Percentiles rank a stretch among this genome's conserved stretches.
phyloP scores from a whole-genome alignment of 1,140 invertebrate species.

The Eurosta solidaginis region DNA sequence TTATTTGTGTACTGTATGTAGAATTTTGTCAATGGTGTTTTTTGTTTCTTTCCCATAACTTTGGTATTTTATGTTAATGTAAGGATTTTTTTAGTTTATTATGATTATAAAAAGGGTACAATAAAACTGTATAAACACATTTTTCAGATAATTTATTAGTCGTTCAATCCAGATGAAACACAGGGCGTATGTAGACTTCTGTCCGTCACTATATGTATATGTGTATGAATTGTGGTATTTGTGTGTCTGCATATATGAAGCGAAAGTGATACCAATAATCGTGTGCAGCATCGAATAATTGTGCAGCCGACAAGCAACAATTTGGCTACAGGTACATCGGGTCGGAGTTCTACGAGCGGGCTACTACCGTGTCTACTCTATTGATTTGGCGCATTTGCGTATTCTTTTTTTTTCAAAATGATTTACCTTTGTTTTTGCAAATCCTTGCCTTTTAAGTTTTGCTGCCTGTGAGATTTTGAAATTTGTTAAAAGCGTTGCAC shows the following conservation, averaged over 20 bases:
- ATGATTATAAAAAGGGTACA: too few species aligned
- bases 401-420: neutral
- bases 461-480: slow-evolving; percentile 46
- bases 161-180: too few species aligned
- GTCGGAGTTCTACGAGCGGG: neutral
- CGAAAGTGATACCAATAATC: neutral
- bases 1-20: too few species aligned
- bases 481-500: neutral
- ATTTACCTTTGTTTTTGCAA: slow-evolving; percentile 52
- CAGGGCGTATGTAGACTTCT: too few species aligned
- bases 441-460: slow-evolving; percentile 53
- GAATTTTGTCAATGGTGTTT: too few species aligned
- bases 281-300: neutral
- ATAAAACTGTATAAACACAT: too few species aligned
- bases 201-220: too few species aligned
- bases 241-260: neutral
- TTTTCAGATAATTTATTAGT: too few species aligned
- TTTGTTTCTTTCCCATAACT: too few species aligned
- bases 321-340: neutral
- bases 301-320: neutral
- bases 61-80: too few species aligned
- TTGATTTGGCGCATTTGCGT: neutral
- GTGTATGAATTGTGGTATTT: too few species aligned
- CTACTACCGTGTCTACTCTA: neutral
- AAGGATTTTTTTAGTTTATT: too few species aligned